Conservation (phyloP, 2,888 invertebrate species). For the Drosophila helvetica region DNA sequence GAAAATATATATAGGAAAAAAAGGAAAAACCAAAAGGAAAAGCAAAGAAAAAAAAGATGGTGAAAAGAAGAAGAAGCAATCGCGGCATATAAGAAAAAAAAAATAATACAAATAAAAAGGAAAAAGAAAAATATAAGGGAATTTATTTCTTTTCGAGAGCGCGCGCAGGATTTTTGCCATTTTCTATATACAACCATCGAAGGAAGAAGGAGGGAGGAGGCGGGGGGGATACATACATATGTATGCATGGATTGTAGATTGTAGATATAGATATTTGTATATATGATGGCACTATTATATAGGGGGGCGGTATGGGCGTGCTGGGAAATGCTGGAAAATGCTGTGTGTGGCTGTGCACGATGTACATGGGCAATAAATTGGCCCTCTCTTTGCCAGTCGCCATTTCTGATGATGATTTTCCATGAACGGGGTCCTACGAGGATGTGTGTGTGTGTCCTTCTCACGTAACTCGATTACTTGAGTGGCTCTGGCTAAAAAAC, state of each 20-base stretch:
- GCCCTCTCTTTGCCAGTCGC: conserved; percentile 15
- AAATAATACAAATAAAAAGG: not conserved
- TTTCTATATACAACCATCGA: conserved; percentile 55
- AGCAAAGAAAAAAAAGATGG: conserved; percentile 42
- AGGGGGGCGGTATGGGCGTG: not conserved
- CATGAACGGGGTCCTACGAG: not conserved
- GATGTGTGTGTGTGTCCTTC: conserved; percentile 1
- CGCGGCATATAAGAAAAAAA: conserved; percentile 69
- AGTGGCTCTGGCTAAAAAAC: conserved; percentile 28
- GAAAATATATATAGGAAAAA: conserved; percentile 41
- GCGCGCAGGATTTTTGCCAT: conserved; percentile 72
- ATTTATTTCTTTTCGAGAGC: conserved; percentile 60
- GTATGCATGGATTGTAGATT: conserved; percentile 12
- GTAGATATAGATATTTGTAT: conserved; percentile 24
- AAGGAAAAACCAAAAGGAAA: conserved; percentile 7
- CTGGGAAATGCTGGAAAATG: not conserved
- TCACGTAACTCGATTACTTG: conserved; percentile 40
- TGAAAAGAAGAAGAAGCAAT: conserved; percentile 36
- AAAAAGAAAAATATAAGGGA: conserved; percentile 38
- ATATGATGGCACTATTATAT: conserved; percentile 30
- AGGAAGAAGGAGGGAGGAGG: conserved; percentile 20
- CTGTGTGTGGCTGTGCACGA: not conserved
- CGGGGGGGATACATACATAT: conserved; percentile 20
- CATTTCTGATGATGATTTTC: conserved; percentile 33
- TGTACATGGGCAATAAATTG: conserved; percentile 41